A percentile compares a stretch with the other conserved stretches of the same genome.
Conservation (phyloP, 2,113 vertebrate genomes). For the Pimephales promelas region DNA sequence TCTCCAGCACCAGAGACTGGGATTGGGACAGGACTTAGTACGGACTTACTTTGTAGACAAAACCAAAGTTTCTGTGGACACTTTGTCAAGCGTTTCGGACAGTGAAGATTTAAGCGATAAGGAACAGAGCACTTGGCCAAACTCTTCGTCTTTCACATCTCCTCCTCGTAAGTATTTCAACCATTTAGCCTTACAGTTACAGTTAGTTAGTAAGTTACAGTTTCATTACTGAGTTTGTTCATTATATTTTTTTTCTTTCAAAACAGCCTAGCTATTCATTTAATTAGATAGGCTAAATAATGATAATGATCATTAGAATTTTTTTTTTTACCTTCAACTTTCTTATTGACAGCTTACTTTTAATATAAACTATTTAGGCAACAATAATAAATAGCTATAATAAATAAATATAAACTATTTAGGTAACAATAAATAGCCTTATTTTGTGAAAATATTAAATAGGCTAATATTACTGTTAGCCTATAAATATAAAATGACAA, state of each 20-base stretch:
- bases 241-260: not conserved
- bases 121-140: constrained; percentile 75
- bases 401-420: too few relatives aligned
- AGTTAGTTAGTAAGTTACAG: too few relatives aligned
- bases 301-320: too few relatives aligned
- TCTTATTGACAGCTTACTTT: not conserved
- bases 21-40: constrained; percentile 66
- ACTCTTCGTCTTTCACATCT: constrained; percentile 71
- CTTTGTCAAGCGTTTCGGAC: constrained; percentile 65
- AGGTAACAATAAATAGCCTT: not conserved
- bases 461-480: not conserved
- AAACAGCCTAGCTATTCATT: not conserved
- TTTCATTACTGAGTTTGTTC: not conserved
- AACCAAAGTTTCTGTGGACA: constrained; percentile 63
- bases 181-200: too few relatives aligned
- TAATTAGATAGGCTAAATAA: too few relatives aligned
- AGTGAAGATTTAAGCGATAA: constrained; percentile 71
- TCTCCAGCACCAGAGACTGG: constrained; percentile 58
- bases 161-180: constrained; percentile 72
- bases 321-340: not conserved
- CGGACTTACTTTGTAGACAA: constrained; percentile 73
- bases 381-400: not conserved
- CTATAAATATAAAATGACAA: not conserved
- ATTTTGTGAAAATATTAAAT: not conserved
- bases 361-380: too few relatives aligned